Evolutionary conservation across 2,888 invertebrate species (phyloP).

Genomic region (Abrostola tripartita): DNA sequence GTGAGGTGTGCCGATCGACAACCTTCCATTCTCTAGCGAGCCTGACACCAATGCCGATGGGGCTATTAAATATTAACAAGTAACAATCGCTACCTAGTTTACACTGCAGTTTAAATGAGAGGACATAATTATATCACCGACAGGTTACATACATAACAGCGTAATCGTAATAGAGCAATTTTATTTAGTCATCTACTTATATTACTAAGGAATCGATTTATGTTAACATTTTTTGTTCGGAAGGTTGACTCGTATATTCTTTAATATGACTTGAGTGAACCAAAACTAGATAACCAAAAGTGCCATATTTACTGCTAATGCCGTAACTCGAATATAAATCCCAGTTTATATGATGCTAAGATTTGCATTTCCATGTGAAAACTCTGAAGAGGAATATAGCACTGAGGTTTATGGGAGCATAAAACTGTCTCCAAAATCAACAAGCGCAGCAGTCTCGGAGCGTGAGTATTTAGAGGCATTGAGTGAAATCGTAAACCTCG

Average conservation of each 20-base stretch:
- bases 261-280: too few species aligned
- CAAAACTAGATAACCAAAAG: slow-evolving; percentile 7
- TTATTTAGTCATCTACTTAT: slow-evolving; percentile 27
- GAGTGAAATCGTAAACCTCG: slow-evolving; percentile 81
- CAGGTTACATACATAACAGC: slow-evolving; percentile 36
- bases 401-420: slow-evolving; percentile 64
- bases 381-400: slow-evolving; percentile 59
- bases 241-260: too few species aligned
- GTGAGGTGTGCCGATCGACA: slow-evolving; percentile 80
- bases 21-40: slow-evolving; percentile 82
- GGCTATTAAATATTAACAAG: slow-evolving; percentile 78
- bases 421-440: slow-evolving; percentile 75
- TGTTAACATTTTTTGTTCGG: slow-evolving; percentile 1
- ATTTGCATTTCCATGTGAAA: slow-evolving; percentile 60
- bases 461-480: slow-evolving; percentile 70
- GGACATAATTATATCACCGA: slow-evolving; percentile 47
- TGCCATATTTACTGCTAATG: slow-evolving; percentile 63
- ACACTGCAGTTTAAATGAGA: slow-evolving; percentile 48
- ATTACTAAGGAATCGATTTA: slow-evolving; percentile 30
- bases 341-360: slow-evolving; percentile 53
- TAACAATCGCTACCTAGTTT: slow-evolving; percentile 66
- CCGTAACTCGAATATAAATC: slow-evolving; percentile 69
- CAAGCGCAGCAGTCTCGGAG: slow-evolving; percentile 64
- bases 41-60: slow-evolving; percentile 79
- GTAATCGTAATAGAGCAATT: slow-evolving; percentile 46